Conservation (phyloP, 1,140 invertebrate genomes). For the Drosophila kepulauana region DNA sequence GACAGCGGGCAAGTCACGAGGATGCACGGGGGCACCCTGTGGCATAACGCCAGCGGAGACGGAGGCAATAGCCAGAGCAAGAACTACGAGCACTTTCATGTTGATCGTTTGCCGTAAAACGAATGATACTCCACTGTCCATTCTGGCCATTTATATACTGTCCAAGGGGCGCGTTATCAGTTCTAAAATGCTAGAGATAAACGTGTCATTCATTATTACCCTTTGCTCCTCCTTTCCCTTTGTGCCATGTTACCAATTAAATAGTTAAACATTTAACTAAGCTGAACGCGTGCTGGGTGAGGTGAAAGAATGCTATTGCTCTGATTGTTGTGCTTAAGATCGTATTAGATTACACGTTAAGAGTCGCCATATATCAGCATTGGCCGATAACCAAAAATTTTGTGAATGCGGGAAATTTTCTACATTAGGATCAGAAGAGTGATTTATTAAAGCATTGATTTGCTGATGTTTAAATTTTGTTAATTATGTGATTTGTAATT, state of each 20-base stretch:
- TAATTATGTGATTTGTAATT: no score
- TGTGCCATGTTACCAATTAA: neutral
- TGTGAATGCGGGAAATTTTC: neutral
- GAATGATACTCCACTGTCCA: slow-evolving; percentile 46
- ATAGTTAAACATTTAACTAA: neutral
- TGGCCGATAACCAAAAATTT: neutral
- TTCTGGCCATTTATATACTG: slow-evolving; percentile 37
- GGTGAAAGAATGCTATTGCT: neutral
- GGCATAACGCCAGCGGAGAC: slow-evolving; percentile 67
- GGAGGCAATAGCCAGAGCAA: slow-evolving; percentile 70
- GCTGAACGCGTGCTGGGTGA: neutral
- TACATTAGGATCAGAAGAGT: neutral
- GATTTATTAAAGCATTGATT: neutral
- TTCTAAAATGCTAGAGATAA: neutral
- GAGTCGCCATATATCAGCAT: slow-evolving; percentile 33
- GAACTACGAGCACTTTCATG: slow-evolving; percentile 76
- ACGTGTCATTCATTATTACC: neutral
- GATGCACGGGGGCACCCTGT: slow-evolving; percentile 50
- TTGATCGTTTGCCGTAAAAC: slow-evolving; percentile 52
- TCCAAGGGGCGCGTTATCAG: slow-evolving; percentile 24
- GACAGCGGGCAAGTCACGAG: slow-evolving; percentile 50
- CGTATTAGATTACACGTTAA: slow-evolving; percentile 24
- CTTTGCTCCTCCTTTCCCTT: neutral
- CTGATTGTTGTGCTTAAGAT: slow-evolving; percentile 15
- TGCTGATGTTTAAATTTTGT: neutral